Base-by-base conservation (phyloP, 2,113 vertebrate genomes). In the Tor tambroides region DNA sequence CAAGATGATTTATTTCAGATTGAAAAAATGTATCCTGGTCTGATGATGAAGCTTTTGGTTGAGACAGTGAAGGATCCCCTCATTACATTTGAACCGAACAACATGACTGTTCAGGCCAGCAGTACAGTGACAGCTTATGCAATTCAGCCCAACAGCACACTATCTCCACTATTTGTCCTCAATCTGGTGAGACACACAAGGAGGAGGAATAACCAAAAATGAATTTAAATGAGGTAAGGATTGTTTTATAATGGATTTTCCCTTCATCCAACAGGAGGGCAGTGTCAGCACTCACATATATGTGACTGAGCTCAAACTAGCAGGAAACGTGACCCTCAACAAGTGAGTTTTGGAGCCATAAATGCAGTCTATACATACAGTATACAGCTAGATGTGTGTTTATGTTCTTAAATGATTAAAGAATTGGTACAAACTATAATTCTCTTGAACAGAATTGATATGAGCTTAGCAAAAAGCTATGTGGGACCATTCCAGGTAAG, bases 401-500 rank as follows among this genome's bases (percentile, higher is more conserved):
- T 67, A 17, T 30, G 15, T 69, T 32, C 63, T 35, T 51, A 74
- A 63, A 1, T 38, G 6, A 54, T 49, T 87, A 30, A 67, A 69
- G 15, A 0, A 46, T 41, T 28, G n/a, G 63, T 38, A 23, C 51
- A 28, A 12, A 38, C 54, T 89, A 28, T 88, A 10, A 38, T 71
- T 90, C 17, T 86, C 85, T 93, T 92, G 28, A 80, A 90, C 89
- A 96, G 95, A 81, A 75, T 95, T 84, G 71, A 84, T 77, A 85
- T 95, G 92, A 92, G 91, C 63, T 75, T 95, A 87, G 84, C 0
- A 83, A 91, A 87, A 14, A 95, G 93, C 77, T 76, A 94, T 8
- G 94, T 96, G n/a, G 95, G 95, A 81, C 88, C 91, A 0, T 96
- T 96, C 88, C 83, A 92, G 94, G 95, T 95, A 89, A 89, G 88